These are phyloP conservation scores for Loripinus fragilis DNA, from an alignment of 2,888 invertebrate genomes.

Conservation along the genomic window DNA sequence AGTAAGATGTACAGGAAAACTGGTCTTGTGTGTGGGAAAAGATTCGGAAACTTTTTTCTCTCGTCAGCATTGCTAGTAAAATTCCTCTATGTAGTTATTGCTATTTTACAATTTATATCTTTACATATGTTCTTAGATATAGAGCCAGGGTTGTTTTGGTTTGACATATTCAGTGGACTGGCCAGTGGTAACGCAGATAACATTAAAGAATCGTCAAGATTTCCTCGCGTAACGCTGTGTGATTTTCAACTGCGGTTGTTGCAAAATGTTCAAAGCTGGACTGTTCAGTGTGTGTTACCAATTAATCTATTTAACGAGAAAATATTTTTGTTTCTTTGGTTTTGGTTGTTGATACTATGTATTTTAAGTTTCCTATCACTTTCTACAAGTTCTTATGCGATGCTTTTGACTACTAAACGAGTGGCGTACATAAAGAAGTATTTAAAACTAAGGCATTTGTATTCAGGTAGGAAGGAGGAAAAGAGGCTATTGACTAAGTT, in stretches of 20 bases:
- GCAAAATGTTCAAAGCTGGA: constrained; percentile 76
- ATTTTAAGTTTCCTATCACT: constrained; percentile 66
- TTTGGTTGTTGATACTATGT: constrained; percentile 76
- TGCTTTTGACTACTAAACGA: constrained; percentile 71
- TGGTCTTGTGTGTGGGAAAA: constrained; percentile 72
- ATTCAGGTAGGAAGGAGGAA: constrained; percentile 61
- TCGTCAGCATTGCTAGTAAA: constrained; percentile 77
- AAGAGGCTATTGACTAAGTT: constrained; percentile 66
- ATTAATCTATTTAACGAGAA: constrained; percentile 80
- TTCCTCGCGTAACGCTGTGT: constrained; percentile 77
- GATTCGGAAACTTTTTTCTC: constrained; percentile 77
- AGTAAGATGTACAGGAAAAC: constrained; percentile 68
- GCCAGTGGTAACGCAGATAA: constrained; percentile 59
- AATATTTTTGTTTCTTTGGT: constrained; percentile 80
- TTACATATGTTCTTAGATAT: constrained; percentile 76
- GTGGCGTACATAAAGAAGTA: constrained; percentile 74
- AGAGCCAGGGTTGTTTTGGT: constrained; percentile 74
- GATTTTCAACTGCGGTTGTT: constrained; percentile 78
- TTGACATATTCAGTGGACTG: constrained; percentile 70
- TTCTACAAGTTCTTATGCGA: constrained; percentile 68
- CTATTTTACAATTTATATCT: constrained; percentile 78
- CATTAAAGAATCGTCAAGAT: constrained; percentile 72
- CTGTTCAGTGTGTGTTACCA: constrained; percentile 78
- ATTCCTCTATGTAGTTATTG: constrained; percentile 75
- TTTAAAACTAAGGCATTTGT: constrained; percentile 61